A percentile compares a stretch with the other conserved stretches of the same genome.
Conservation (phyloP, 2,797 vertebrate genomes). For the Notoglanidium macrostoma region DNA sequence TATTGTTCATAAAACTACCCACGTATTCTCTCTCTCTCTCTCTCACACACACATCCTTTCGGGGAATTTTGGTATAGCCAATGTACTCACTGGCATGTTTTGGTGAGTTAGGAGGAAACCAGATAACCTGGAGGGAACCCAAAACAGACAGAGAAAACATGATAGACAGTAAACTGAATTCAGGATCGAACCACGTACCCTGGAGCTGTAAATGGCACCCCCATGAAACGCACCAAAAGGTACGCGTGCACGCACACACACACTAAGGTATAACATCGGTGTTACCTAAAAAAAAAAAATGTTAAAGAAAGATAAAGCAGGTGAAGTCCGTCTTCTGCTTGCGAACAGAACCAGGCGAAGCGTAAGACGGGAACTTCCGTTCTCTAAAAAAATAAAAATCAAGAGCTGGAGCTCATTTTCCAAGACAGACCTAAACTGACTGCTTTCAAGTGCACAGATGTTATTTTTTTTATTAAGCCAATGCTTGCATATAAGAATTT, state of each 20-base stretch:
- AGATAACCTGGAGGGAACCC: background rate
- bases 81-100: background rate
- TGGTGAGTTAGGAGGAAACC: background rate
- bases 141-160: background rate
- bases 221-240: background rate
- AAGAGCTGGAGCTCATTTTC: slow-evolving; percentile 54
- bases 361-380: slow-evolving; percentile 33
- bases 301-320: background rate
- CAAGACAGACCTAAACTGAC: slow-evolving; percentile 66
- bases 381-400: slow-evolving; percentile 42
- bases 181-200: background rate
- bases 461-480: slow-evolving; percentile 71
- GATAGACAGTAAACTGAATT: background rate
- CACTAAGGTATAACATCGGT: background rate
- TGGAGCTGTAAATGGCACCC: background rate
- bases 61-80: background rate
- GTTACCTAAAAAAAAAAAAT: background rate
- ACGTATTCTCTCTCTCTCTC: background rate
- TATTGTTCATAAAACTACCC: background rate
- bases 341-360: slow-evolving; percentile 20
- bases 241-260: background rate
- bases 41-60: background rate
- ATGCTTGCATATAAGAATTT: slow-evolving; percentile 72
- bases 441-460: slow-evolving; percentile 73
- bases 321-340: slow-evolving; percentile 21